Base-by-base conservation (phyloP, 2,888 invertebrate species). In the Calliopum simillimum region DNA sequence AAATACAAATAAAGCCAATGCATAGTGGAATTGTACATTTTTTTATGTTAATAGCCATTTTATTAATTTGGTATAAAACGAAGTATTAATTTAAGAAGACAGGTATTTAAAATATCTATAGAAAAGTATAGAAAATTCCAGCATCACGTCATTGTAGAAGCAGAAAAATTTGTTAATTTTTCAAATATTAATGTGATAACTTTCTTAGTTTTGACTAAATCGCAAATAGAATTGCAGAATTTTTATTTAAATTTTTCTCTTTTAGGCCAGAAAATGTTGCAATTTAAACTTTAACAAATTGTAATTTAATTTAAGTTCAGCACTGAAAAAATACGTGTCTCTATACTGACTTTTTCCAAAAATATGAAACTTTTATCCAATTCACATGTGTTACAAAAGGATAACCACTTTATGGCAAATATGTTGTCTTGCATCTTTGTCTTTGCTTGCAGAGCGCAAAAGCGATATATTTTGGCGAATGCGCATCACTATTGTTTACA, bases 1-100 rank as follows among this genome's bases (percentile, higher is more conserved):
- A 73, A 74, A 84, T 81, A 75, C 79, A 79, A 41, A 82, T 72
- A 53, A 81, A 71, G 68, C 78, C 76, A 70, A 79, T 68, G 66
- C 76, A 75, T 68, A 81, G 76, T 68, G 78, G 72, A 75, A 79
- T 75, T 73, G 76, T 75, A 77, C 80, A 78, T 73, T 67, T 71
- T 56, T 68, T 69, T 4, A 33, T 6, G 8, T 2, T 33, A 33
- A 33, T 8, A 33, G 33, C 33, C 33, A 33, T 33, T 3, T 33
- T 33, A 63, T 49, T 61, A 70, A 75, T 75, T 19, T 55, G 69
- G 21, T 67, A n/a, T 21, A 43, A 44, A 14, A 62, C 23, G 23
- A 64, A 19, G 55, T 56, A 58, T 63, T 61, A 66, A 62, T 25
- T 56, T 41, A 61, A 62, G 53, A 53, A 19, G 53, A 53, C 4